A percentile compares a stretch with the other conserved stretches of the same genome.
Conservation (phyloP, 2,888 invertebrate genomes). For the Polymixis flavicincta region DNA sequence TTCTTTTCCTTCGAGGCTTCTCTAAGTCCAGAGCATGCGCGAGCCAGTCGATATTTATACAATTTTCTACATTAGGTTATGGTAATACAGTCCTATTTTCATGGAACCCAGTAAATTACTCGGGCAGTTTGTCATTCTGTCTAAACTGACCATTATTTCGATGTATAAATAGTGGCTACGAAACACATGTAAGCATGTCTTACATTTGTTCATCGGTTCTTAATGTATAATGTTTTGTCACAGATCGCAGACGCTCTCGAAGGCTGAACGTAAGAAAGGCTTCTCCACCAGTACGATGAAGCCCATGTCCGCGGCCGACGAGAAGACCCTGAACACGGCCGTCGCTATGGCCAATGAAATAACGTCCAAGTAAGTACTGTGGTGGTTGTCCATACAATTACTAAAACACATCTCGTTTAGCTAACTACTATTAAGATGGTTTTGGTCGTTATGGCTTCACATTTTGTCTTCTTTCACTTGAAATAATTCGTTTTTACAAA, state of each 20-base stretch:
- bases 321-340: conserved; percentile 97
- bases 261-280: conserved; percentile 82
- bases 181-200: not conserved
- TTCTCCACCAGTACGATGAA: conserved; percentile 92
- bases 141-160: not conserved
- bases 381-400: not conserved
- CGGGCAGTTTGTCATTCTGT: too few relatives aligned
- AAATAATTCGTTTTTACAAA: not conserved
- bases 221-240: conserved; percentile 35
- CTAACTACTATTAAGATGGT: too few relatives aligned
- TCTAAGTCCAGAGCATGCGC: too few relatives aligned
- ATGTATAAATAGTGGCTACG: not conserved
- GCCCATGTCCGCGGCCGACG: conserved; percentile 97
- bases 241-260: conserved; percentile 80
- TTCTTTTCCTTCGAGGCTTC: too few relatives aligned
- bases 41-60: too few relatives aligned
- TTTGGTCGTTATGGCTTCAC: not conserved
- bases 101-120: too few relatives aligned
- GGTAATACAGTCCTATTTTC: too few relatives aligned
- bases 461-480: not conserved
- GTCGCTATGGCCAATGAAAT: conserved; percentile 98
- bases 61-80: too few relatives aligned
- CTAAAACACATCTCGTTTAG: not conserved
- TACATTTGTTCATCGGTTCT: not conserved
- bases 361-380: conserved; percentile 91